Base-by-base conservation (phyloP, 53 echinoderm and acorn worm species). In the Temnopleurus reevesii region DNA sequence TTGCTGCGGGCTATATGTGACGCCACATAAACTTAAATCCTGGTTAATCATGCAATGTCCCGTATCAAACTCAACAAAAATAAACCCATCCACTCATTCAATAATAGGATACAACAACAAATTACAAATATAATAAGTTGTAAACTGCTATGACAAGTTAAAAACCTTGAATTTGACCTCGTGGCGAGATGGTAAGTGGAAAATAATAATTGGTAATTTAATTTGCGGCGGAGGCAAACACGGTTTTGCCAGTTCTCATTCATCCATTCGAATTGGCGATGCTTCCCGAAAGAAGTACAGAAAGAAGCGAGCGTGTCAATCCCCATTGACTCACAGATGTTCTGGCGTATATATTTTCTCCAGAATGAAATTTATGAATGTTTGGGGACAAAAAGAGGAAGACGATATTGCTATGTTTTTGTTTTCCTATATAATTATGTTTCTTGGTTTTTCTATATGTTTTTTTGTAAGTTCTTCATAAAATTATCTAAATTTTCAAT, bases 81-180 rank as follows among this genome's bases (percentile, higher is more conserved):
- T 18, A 65, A 33, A 34, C 19, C 65, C 36, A 19, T 19, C 65
- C 35, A 5, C 34, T 33, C 65, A 19, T 65, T 34, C 65, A 33
- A 65, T 33, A 35, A 15, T 34, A 33, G 36, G n/a, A 38, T 71
- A 41, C n/a, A 71, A 38, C n/a, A 41, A 41, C 71, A 71, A 38
- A 19, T 71, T n/a, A 8, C 41, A 71, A 41, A 38, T 38, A 71
- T 71, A 38, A 71, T 71, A 71, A 71, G 71, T 71, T 71, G 71
- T 71, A 71, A 71, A 71, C 41, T 38, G 71, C 71, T 71, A 38
- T 71, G 71, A 71, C 71, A 71, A 38, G 71, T n/a, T 71, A 71
- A 71, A 45, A 80, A 80, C 80, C 80, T 80, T 80, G 80, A 18
- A 51, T 51, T 53, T 85, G 85, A 85, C 85, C 85, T 85, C 85